Evolutionary conservation across 2,888 invertebrate species (phyloP).

Genomic region (Trachelus iudaicus): DNA sequence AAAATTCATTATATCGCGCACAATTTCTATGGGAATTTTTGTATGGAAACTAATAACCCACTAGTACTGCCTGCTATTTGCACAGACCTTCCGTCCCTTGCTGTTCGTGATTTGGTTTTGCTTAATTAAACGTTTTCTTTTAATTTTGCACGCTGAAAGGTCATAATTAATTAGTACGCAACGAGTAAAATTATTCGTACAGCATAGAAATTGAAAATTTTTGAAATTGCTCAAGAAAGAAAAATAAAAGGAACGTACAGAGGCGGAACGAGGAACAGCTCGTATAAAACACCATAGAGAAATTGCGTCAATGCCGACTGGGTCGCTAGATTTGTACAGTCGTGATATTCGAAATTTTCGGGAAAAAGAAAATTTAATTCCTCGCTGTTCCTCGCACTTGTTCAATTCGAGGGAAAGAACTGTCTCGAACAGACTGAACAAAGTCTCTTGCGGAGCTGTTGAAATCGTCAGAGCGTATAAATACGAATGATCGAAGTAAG

Average conservation of each 20-base stretch:
- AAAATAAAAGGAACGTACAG: neutral
- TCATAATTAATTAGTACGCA: neutral
- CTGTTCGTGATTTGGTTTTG: neutral
- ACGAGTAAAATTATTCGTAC: neutral
- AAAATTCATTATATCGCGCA: neutral
- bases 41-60: neutral
- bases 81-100: neutral
- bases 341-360: neutral
- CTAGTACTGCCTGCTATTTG: neutral
- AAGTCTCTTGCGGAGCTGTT: neutral
- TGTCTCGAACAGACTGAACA: neutral
- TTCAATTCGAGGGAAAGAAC: neutral
- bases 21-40: neutral
- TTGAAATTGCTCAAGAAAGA: neutral
- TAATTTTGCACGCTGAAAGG: neutral
- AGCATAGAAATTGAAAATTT: neutral
- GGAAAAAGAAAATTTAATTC: neutral
- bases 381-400: neutral
- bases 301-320: neutral
- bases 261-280: neutral
- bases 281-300: neutral
- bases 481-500: neutral
- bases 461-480: neutral
- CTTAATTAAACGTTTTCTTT: neutral
- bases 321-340: neutral